Base-by-base conservation (phyloP, 2,797 vertebrate species). In the Meriones psammophilus region DNA sequence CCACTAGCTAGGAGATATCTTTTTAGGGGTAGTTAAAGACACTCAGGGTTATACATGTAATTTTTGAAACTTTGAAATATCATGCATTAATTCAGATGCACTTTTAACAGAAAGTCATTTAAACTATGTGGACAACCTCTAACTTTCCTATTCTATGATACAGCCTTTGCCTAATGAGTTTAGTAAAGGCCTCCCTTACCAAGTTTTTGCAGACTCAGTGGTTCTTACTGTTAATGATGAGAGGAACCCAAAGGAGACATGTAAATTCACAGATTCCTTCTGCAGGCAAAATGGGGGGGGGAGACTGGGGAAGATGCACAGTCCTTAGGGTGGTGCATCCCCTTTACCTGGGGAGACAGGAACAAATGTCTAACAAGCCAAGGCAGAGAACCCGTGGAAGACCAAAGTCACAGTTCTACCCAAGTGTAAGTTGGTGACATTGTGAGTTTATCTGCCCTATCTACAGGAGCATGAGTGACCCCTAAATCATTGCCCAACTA, bases 111-210 rank as follows among this genome's bases (percentile, higher is more conserved):
- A 69, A 97, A 87, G 28, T 92, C 91, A 95, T 87, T 77, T 95
- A 66, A 30, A 33, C 84, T 92, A 22, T 84, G 8, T 85, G 42
- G 22, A 90, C 20, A n/a, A 24, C n/a, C 6, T 73, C 68, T 94
- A 85, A 73, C 87, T 80, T 95, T 95, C 95, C 15, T 92, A 18
- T 95, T 96, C 15, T 92, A 18, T 92, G 56, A 91, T 73, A 69
- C 22, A 66, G 46, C 13, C 28, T 87, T 92, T 95, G 60, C n/a
- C 76, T 92, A 94, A 54, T 73, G 58, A 85, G 58, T 36, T 81
- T 74, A 81, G n/a, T 50, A 91, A 91, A 69, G n/a, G 85, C 39
- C 68, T 86, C 73, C 91, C 33, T 92, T 88, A 77, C 9, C 26
- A 33, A 93, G 68, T 92, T 77, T 64, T 68, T 74, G 36, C 33